A percentile compares a stretch with the other conserved stretches of the same genome.
Evolutionary conservation across 37 sponge, comb jelly and placozoan species (phyloP).

Genomic region (Chondrilla cf. caribensis): DNA sequence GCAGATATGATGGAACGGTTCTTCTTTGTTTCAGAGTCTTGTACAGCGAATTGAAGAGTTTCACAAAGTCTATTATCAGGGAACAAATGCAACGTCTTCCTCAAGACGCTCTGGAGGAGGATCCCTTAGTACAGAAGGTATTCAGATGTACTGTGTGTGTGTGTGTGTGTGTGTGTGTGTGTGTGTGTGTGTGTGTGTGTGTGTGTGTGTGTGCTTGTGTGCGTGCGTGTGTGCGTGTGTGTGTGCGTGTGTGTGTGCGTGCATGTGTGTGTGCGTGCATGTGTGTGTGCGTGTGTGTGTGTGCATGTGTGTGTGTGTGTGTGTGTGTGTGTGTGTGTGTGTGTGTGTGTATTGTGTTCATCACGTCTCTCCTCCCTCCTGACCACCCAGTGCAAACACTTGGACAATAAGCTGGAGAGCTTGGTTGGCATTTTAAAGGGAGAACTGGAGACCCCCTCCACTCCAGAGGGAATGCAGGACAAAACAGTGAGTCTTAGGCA

Average conservation of each 20-base stretch:
- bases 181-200: neutral
- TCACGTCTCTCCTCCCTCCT: neutral
- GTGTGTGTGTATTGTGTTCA: too few species aligned
- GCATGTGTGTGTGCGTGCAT: too few species aligned
- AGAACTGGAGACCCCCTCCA: neutral
- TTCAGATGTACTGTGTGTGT: neutral
- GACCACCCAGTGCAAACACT: neutral
- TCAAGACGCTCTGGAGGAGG: neutral
- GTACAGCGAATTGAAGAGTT: conserved; percentile 39
- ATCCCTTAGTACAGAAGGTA: conserved; percentile 38
- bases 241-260: conserved; percentile 6
- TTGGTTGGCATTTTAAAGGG: neutral
- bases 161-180: neutral
- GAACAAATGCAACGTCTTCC: neutral
- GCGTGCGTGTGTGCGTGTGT: conserved; percentile 5
- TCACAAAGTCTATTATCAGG: conserved; percentile 34
- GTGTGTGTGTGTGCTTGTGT: neutral
- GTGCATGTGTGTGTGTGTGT: conserved; percentile 13
- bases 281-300: neutral
- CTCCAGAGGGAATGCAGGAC: too few species aligned
- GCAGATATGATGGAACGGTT: too few species aligned
- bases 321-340: neutral
- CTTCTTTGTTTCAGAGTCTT: conserved; percentile 35
- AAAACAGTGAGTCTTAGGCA: too few species aligned
- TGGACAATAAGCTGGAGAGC: conserved; percentile 15